Percentiles rank a stretch among this genome's conserved stretches.
Conservation (phyloP, 2,113 vertebrate species). For the Burhinus bistriatus region DNA sequence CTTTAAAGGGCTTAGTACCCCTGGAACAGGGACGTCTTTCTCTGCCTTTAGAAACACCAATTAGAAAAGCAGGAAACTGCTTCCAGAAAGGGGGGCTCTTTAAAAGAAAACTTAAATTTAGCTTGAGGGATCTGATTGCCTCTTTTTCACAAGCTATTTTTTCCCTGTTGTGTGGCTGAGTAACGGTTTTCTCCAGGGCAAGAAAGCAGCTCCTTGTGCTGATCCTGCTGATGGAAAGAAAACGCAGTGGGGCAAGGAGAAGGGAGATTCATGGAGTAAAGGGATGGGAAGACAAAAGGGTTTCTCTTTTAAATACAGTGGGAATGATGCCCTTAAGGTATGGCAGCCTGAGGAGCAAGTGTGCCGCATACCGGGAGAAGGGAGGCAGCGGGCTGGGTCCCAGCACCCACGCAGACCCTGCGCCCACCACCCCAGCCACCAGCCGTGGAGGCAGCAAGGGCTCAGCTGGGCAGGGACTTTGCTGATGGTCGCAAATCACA, state of each 20-base stretch:
- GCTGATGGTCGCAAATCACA: accelerated
- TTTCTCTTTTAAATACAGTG: neutral
- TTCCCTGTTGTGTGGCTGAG: neutral
- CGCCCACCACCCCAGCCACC: neutral
- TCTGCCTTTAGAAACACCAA: conserved; percentile 35
- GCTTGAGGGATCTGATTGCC: neutral
- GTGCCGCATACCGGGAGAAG: neutral
- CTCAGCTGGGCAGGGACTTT: neutral
- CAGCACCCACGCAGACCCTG: neutral
- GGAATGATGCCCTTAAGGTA: neutral
- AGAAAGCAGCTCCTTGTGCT: neutral
- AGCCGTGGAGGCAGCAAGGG: neutral
- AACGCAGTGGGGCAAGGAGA: neutral
- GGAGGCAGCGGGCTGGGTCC: neutral
- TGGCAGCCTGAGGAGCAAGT: neutral
- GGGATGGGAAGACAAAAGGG: neutral
- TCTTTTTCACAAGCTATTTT: neutral
- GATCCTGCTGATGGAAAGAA: neutral
- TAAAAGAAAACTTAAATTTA: conserved; percentile 9
- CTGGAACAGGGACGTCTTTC: conserved; percentile 40
- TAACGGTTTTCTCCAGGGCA: neutral
- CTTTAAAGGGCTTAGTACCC: conserved; percentile 5
- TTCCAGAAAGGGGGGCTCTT: neutral
- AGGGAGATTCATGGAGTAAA: neutral
- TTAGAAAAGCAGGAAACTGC: conserved; percentile 31